Conservation (phyloP, 2,113 vertebrate genomes). For the Heptranchias perlo region DNA sequence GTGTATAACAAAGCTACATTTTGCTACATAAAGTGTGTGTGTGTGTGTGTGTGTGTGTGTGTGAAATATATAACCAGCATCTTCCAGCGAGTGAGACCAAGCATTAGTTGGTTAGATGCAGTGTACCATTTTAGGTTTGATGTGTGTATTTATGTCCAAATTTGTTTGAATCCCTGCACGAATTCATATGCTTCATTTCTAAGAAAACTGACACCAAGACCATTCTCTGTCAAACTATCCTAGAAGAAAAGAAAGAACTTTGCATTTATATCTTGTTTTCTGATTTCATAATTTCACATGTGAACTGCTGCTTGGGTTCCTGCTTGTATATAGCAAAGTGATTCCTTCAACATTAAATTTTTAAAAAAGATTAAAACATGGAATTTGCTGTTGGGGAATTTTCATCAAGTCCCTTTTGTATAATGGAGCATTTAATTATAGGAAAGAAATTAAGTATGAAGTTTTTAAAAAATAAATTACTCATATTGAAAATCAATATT, state of each 20-base stretch:
- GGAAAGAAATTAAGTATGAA: neutral
- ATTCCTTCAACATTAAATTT: neutral
- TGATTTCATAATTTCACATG: neutral
- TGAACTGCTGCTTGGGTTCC: neutral
- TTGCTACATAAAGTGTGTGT: neutral
- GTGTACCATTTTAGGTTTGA: neutral
- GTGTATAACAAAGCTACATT: neutral
- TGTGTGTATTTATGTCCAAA: neutral
- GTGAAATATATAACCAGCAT: neutral
- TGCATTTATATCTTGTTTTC: neutral
- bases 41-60: neutral
- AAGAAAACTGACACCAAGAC: neutral
- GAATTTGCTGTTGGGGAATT: neutral
- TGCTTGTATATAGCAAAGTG: neutral
- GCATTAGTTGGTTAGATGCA: neutral
- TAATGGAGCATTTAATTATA: neutral
- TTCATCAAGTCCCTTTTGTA: neutral
- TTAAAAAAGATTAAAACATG: neutral
- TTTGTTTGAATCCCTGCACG: neutral
- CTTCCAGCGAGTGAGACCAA: neutral
- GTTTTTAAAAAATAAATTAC: neutral
- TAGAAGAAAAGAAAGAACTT: neutral
- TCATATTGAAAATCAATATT: neutral
- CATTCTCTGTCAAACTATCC: neutral
- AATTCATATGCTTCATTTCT: neutral